Evolutionary conservation across 2,888 invertebrate species (phyloP), one percentile per base, ranked within the genome.

Genomic region (Caenorhabditis panamensis): DNA sequence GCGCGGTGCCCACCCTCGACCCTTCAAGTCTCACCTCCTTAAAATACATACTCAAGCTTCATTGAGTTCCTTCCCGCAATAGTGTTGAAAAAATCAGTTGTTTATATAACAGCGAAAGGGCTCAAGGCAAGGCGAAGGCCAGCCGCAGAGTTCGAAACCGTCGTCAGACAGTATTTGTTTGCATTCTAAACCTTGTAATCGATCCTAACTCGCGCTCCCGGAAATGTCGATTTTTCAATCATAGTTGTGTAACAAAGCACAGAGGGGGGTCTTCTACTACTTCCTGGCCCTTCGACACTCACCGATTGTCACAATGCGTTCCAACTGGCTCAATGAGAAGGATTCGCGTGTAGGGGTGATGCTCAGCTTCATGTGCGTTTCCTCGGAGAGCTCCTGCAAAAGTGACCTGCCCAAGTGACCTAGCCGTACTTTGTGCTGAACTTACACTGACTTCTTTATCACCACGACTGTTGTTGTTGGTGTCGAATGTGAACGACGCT

Each of bases 401-500:
- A 61, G 36, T 63, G 54, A 49, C 47, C 13, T 63, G 37, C 24
- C 1, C 22, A 44, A 37, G 24, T 64, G 44, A 53, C 53, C n/a
- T 18, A 18, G 20, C 13, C 37, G 73, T 73, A 73, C 73, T 73
- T 66, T 67, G 66, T 28, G 51, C 36, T 13, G 3, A 24, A 73
- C 73, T 66, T 41, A 75, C 75, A 47, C 61, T 54, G 26, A 79
- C 79, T 44, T 79, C 68, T 36, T 80, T 66, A 53, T 77, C 67
- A 37, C 75, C 75, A 11, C 72, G 61, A 67, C 72, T 83, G 58
- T 86, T 86, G 71, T 86, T 86, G 66, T 85, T 86, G 18, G 85
- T 82, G 62, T 85, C 86, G 41, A 84, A 85, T 36, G 86, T 86
- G 79, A 86, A 86, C 16, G 84, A 84, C 18, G 81, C 86, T 11